phyloP scores from a whole-genome alignment of 1,140 invertebrate genomes.

The Geopemphigus sp. region DNA sequence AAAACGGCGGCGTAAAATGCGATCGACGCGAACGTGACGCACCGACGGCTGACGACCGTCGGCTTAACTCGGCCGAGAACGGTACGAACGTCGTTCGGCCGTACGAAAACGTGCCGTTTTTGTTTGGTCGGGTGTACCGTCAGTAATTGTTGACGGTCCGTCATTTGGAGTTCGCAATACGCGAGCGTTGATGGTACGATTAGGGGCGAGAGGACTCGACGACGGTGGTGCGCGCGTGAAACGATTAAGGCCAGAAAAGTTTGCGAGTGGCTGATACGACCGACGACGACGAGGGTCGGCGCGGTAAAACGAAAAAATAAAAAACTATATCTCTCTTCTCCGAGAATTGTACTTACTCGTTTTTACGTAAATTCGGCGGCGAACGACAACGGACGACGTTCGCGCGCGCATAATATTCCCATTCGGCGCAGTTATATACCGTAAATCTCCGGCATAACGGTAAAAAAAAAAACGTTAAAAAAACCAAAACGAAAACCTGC shows the following conservation, averaged over 20 bases:
- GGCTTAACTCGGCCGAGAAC: no score
- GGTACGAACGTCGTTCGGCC: no score
- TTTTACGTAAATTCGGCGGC: constrained; percentile 35
- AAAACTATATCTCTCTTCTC: constrained; percentile 39
- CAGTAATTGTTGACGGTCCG: no score
- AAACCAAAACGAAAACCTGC: constrained; percentile 35
- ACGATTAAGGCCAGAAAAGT: constrained; percentile 25
- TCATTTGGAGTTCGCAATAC: neutral
- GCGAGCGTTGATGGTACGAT: no score
- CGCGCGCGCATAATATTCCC: constrained; percentile 46
- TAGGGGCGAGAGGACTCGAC: neutral
- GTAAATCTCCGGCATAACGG: constrained; percentile 43
- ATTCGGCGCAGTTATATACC: constrained; percentile 43
- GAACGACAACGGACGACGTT: constrained; percentile 29
- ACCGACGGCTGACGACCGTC: no score
- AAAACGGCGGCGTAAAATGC: no score
- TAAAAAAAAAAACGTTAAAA: constrained; percentile 41
- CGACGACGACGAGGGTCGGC: neutral
- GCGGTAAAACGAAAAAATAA: constrained; percentile 25
- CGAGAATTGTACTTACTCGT: constrained; percentile 25
- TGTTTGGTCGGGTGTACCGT: no score
- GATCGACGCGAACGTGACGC: no score
- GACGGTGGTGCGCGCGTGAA: neutral
- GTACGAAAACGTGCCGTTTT: no score
- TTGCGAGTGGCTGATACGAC: neutral